These are phyloP conservation scores for Pandemis heparana DNA, from an alignment of 2,888 invertebrate species.

Conservation along the genomic window DNA sequence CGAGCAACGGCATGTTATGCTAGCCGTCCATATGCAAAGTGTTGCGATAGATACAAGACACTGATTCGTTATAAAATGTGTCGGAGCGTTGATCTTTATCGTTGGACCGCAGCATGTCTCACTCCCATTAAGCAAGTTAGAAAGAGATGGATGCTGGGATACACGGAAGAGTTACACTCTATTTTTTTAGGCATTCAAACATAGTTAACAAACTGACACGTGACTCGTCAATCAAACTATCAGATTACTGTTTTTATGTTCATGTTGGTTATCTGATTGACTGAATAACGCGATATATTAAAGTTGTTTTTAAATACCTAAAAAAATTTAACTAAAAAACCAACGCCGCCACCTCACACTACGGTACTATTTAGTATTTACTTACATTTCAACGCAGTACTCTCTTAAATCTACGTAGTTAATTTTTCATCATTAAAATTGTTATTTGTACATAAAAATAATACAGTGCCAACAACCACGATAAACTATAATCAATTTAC, in stretches of 20 bases:
- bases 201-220: not conserved
- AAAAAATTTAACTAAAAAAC: constrained; percentile 1
- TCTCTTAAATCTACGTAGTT: constrained; percentile 74
- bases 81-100: constrained; percentile 1
- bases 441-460: constrained; percentile 84
- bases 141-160: constrained; percentile 5
- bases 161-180: not conserved
- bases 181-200: not conserved
- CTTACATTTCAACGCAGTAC: constrained; percentile 37
- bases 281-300: not conserved
- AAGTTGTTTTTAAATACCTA: not conserved
- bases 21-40: constrained; percentile 10
- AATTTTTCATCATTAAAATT: constrained; percentile 77
- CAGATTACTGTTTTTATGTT: not conserved
- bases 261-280: not conserved
- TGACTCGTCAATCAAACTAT: not conserved
- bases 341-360: constrained; percentile 8
- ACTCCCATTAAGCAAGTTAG: constrained; percentile 2
- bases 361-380: constrained; percentile 23
- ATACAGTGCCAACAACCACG: constrained; percentile 81
- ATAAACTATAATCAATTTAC: constrained; percentile 81
- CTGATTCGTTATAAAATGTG: constrained; percentile 2
- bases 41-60: constrained; percentile 6
- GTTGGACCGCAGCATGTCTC: constrained; percentile 5
- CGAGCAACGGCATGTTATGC: not conserved